These are phyloP conservation scores for Synanthedon myopaeformis DNA, from an alignment of 2,888 invertebrate species.

Conservation along the genomic window DNA sequence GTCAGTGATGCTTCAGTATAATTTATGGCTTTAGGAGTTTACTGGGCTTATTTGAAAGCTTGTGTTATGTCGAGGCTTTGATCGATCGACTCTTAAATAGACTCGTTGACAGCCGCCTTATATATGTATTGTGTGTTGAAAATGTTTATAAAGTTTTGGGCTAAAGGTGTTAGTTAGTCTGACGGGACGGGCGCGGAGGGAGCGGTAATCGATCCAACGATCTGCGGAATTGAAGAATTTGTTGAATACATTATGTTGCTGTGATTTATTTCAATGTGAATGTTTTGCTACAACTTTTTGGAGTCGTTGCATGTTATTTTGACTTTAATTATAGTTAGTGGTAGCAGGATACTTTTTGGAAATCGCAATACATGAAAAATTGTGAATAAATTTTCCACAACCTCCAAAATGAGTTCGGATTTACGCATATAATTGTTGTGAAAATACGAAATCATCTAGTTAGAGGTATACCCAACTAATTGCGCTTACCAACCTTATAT, in stretches of 20 bases:
- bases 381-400: too few species aligned
- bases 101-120: not conserved
- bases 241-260: not conserved
- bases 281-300: too few species aligned
- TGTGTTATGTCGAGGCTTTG: not conserved
- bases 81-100: not conserved
- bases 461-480: too few species aligned
- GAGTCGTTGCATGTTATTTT: too few species aligned
- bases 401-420: too few species aligned
- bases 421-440: too few species aligned
- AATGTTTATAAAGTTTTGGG: not conserved
- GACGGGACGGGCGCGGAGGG: too few species aligned
- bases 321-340: too few species aligned
- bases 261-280: not conserved
- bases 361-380: too few species aligned
- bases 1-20: conserved; percentile 11
- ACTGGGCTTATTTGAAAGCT: not conserved
- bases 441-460: too few species aligned
- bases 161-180: not conserved
- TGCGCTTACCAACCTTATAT: not conserved
- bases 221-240: conserved; percentile 4
- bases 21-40: conserved; percentile 15
- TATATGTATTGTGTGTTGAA: not conserved
- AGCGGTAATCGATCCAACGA: conserved; percentile 1
- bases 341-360: too few species aligned